phyloP scores from a whole-genome alignment of 1,140 invertebrate genomes.

The Neodiprion fabricii region DNA sequence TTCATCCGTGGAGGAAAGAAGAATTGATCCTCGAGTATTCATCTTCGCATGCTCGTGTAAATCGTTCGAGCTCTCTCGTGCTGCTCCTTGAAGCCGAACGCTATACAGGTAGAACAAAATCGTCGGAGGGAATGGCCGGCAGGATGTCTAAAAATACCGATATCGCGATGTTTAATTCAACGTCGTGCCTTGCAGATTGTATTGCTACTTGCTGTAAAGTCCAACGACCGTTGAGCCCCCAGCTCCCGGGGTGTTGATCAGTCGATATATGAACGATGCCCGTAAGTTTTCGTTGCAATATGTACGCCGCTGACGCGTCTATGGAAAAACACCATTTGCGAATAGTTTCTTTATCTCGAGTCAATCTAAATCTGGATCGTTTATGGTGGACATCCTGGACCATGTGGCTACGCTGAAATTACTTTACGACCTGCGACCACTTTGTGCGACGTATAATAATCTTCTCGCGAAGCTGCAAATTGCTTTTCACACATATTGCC shows the following conservation, averaged over 20 bases:
- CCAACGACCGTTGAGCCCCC: too few relatives aligned
- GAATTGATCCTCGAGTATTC: too few relatives aligned
- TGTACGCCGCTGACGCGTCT: not conserved
- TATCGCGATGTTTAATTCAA: not conserved
- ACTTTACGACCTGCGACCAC: not conserved
- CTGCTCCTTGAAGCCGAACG: too few relatives aligned
- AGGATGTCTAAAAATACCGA: too few relatives aligned
- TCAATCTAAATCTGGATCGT: not conserved
- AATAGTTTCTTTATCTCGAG: not conserved
- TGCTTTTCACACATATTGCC: too few relatives aligned
- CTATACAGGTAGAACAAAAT: too few relatives aligned
- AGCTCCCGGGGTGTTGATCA: not conserved
- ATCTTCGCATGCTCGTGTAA: too few relatives aligned
- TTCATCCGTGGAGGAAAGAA: too few relatives aligned
- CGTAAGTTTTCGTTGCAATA: not conserved
- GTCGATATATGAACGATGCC: not conserved
- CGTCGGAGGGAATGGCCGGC: too few relatives aligned
- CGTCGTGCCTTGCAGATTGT: not conserved
- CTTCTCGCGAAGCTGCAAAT: too few relatives aligned
- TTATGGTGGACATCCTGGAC: not conserved
- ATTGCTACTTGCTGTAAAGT: not conserved
- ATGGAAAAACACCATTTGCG: not conserved
- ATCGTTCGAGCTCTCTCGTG: too few relatives aligned
- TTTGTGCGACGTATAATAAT: not conserved
- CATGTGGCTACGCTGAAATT: not conserved